These are phyloP conservation scores for Ageneiosus marmoratus DNA, from an alignment of 2,113 vertebrate species.

Conservation along the genomic window DNA sequence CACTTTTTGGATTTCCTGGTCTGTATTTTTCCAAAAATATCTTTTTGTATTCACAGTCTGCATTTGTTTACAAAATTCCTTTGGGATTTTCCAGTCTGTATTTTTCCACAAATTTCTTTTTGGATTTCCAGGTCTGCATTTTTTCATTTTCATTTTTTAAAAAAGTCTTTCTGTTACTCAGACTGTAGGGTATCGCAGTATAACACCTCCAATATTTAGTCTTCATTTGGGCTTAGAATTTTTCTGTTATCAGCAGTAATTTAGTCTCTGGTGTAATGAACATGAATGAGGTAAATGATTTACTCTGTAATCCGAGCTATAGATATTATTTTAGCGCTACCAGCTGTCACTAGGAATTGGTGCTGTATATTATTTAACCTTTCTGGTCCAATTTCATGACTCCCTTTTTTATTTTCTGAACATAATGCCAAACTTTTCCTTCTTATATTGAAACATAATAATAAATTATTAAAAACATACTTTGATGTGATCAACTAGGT, in stretches of 20 bases:
- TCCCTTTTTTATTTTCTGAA: not conserved
- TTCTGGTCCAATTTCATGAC: not conserved
- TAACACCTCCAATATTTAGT: not conserved
- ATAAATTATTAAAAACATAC: slow-evolving; percentile 5
- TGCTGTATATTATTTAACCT: not conserved
- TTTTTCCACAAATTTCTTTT: not conserved
- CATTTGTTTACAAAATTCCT: no score
- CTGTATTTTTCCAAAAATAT: no score
- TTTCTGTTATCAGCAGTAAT: not conserved
- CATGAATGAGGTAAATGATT: not conserved
- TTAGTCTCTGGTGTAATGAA: not conserved
- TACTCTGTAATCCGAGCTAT: not conserved
- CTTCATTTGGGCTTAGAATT: not conserved
- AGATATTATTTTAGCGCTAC: not conserved
- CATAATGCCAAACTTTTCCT: not conserved
- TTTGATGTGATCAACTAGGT: slow-evolving; percentile 54
- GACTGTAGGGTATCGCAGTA: not conserved
- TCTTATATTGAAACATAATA: not conserved
- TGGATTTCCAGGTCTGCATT: no score
- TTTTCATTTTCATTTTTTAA: no score
- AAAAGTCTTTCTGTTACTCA: not conserved
- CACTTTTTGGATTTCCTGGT: no score
- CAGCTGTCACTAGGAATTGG: not conserved
- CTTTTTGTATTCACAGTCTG: no score
- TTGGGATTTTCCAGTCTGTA: not conserved